Evolutionary conservation across 1,140 invertebrate species (phyloP).

Genomic region (Apocrypta bakeri): DNA sequence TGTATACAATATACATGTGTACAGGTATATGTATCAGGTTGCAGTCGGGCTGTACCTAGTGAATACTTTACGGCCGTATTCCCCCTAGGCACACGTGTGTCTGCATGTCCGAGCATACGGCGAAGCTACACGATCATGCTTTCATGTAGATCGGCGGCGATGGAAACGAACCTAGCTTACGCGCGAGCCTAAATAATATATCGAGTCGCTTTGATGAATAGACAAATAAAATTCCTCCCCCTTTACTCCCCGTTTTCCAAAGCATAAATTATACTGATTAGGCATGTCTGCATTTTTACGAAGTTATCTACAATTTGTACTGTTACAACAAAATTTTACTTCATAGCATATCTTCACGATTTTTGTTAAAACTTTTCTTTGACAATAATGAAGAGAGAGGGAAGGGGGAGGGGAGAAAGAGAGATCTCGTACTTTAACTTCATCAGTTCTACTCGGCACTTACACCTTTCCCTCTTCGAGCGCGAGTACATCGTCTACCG

Average conservation of each 20-base stretch:
- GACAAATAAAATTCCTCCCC: constrained; percentile 42
- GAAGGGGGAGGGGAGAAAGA: no score
- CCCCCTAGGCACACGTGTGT: constrained; percentile 41
- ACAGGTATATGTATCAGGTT: background rate
- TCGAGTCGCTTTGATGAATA: constrained; percentile 30
- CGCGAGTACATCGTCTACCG: constrained; percentile 21
- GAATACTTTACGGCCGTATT: constrained; percentile 64
- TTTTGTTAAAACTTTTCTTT: no score
- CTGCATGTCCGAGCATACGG: constrained; percentile 54
- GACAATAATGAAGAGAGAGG: no score
- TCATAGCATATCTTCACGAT: no score
- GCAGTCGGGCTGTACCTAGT: constrained; percentile 53
- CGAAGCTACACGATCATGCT: constrained; percentile 68
- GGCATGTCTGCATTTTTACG: background rate
- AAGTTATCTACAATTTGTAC: background rate
- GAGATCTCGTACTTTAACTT: no score
- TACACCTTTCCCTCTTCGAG: background rate
- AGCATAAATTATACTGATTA: constrained; percentile 39
- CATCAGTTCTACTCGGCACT: no score
- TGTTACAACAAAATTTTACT: no score
- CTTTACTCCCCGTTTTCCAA: background rate
- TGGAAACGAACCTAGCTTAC: constrained; percentile 64
- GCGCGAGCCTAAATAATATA: constrained; percentile 65
- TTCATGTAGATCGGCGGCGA: constrained; percentile 56
- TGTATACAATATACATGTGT: no score